Evolutionary conservation across 2,797 vertebrate genomes (phyloP).

Genomic region (Podarcis siculus): DNA sequence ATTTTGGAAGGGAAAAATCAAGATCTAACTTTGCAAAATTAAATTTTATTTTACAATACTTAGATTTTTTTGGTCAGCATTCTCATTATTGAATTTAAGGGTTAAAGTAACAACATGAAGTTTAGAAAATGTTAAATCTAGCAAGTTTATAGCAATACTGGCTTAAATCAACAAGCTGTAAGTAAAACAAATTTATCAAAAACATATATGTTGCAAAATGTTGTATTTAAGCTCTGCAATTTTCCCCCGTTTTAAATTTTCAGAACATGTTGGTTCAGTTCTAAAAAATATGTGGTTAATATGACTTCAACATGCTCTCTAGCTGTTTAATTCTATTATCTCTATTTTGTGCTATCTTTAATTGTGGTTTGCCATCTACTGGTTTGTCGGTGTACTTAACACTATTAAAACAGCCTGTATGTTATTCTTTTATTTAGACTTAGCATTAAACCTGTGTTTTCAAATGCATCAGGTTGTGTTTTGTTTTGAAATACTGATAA

Average conservation of each 20-base stretch:
- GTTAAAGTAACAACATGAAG: not conserved
- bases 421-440: not conserved
- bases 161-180: not conserved
- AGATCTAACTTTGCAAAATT: not conserved
- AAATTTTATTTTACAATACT: not conserved
- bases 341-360: not conserved
- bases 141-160: not conserved
- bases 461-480: not conserved
- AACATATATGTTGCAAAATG: not conserved
- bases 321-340: not conserved
- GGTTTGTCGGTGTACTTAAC: not conserved
- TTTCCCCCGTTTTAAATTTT: not conserved
- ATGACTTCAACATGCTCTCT: not conserved
- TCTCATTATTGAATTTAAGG: not conserved
- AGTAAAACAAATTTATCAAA: not conserved
- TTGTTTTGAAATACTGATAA: not conserved
- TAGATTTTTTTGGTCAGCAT: not conserved
- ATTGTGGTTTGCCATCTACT: conserved; percentile 5
- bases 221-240: not conserved
- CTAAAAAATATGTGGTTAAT: not conserved
- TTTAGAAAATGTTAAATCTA: not conserved
- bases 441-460: not conserved
- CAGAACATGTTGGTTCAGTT: not conserved
- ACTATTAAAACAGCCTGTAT: not conserved
- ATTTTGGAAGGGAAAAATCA: not conserved